A percentile compares a stretch with the other conserved stretches of the same genome.
phyloP scores from a whole-genome alignment of 2,888 invertebrate species.

The Pachliopta kotzebuea region DNA sequence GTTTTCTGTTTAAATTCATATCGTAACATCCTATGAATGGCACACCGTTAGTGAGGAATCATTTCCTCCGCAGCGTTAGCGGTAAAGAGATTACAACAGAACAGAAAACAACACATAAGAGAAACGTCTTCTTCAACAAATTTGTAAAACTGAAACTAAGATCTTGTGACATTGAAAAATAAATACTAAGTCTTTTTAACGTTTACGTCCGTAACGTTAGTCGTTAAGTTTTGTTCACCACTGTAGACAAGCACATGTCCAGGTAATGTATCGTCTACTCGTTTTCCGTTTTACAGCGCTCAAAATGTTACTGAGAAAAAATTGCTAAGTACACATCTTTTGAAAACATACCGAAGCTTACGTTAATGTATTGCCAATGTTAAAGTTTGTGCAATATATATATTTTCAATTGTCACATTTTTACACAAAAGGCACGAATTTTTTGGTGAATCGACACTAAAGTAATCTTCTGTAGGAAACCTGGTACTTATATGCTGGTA shows the following conservation, averaged over 20 bases:
- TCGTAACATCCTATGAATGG: no score
- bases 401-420: background rate
- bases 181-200: background rate
- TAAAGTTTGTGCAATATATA: background rate
- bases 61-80: no score
- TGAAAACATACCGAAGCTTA: constrained; percentile 6
- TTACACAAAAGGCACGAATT: no score
- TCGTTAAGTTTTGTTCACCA: constrained; percentile 19
- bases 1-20: no score
- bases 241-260: constrained; percentile 1
- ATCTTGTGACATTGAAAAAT: background rate
- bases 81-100: no score
- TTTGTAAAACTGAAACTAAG: background rate
- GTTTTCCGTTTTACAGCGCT: constrained; percentile 7
- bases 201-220: constrained; percentile 10
- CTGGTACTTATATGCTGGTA: no score
- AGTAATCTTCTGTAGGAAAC: no score
- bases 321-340: constrained; percentile 2
- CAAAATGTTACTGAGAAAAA: constrained; percentile 11
- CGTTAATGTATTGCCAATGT: background rate
- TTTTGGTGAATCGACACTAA: no score
- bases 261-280: constrained; percentile 9
- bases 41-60: no score
- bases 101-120: background rate
- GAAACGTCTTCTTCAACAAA: background rate